These are phyloP conservation scores for Neodiprion lecontei DNA, from an alignment of 1,140 invertebrate species.

Conservation along the genomic window DNA sequence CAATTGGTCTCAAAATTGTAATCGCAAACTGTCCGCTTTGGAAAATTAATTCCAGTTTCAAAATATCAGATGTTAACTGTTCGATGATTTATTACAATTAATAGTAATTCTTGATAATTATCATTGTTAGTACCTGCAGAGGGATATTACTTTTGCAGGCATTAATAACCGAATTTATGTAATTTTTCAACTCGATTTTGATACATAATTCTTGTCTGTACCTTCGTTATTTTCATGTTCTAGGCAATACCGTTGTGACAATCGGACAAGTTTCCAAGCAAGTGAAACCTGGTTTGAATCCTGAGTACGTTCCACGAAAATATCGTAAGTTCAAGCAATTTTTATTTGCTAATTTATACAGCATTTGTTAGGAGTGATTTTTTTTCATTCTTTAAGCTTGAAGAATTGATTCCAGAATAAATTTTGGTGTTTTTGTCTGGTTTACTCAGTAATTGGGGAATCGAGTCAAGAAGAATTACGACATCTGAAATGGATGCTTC, in stretches of 20 bases:
- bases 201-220: no score
- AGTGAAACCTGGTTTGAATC: conserved; percentile 69
- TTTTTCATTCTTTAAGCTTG: conserved; percentile 19
- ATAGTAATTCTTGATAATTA: no score
- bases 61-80: no score
- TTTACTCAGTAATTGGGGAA: conserved; percentile 35
- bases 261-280: conserved; percentile 79
- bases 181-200: no score
- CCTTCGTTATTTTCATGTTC: conserved; percentile 23
- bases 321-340: conserved; percentile 73
- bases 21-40: no score
- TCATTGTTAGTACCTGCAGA: no score
- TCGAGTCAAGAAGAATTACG: conserved; percentile 77
- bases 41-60: no score
- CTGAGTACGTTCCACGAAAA: conserved; percentile 83
- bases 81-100: no score
- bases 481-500: conserved; percentile 92
- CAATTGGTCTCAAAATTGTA: no score
- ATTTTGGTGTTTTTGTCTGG: conserved; percentile 32
- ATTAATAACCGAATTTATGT: no score
- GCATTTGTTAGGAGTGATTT: conserved; percentile 27
- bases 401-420: conserved; percentile 12
- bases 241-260: conserved; percentile 61
- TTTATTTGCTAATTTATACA: conserved; percentile 5
- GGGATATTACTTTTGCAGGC: no score